Conservation (phyloP, 2,888 invertebrate genomes). For the Lottia gigantea region DNA sequence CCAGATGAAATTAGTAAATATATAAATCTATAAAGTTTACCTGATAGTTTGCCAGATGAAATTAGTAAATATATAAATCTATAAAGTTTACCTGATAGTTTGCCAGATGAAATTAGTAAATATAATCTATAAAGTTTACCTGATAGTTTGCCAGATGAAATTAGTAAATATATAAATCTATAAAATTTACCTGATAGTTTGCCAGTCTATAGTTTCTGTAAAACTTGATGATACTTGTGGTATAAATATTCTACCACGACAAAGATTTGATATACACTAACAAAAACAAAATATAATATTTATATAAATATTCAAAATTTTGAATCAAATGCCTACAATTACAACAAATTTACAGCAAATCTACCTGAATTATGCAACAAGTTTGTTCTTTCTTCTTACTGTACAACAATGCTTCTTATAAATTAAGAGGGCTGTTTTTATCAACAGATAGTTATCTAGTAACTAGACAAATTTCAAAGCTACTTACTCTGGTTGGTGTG, state of each 20-base stretch:
- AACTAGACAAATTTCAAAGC: not conserved
- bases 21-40: too few species aligned
- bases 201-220: slow-evolving; percentile 82
- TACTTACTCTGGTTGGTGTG: slow-evolving; percentile 71
- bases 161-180: not conserved
- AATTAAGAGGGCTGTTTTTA: too few species aligned
- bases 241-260: slow-evolving; percentile 64
- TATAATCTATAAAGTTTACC: too few species aligned
- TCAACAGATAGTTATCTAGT: not conserved
- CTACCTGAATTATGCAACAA: too few species aligned
- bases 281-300: slow-evolving; percentile 50
- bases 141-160: too few species aligned
- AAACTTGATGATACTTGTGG: slow-evolving; percentile 69
- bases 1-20: too few species aligned
- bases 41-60: too few species aligned
- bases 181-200: slow-evolving; percentile 75
- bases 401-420: not conserved
- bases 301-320: not conserved
- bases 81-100: too few species aligned
- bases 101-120: too few species aligned
- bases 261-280: slow-evolving; percentile 62
- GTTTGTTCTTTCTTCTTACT: too few species aligned
- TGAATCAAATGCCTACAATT: too few species aligned
- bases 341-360: too few species aligned
- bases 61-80: not conserved